Evolutionary conservation across 1,140 invertebrate genomes (phyloP).

Genomic region (Drosophila sturtevanti): DNA sequence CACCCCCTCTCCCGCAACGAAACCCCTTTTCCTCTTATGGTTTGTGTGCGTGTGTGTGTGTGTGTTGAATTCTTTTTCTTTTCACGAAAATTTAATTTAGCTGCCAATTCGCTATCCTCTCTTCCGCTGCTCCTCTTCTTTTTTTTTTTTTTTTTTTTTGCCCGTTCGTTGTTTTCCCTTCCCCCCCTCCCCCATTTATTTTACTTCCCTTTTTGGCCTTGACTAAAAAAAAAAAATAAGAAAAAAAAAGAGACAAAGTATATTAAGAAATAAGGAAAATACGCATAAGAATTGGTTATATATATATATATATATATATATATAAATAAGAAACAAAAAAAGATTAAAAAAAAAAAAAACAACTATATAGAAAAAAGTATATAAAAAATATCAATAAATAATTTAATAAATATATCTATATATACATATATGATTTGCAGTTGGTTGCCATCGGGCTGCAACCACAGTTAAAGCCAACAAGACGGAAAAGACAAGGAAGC

Average conservation of each 20-base stretch:
- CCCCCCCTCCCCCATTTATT: not conserved
- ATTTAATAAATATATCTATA: slow-evolving; percentile 7
- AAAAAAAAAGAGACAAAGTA: not conserved
- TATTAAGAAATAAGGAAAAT: not conserved
- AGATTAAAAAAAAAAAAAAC: not conserved
- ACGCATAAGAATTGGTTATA: no score
- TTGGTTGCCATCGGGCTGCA: slow-evolving; percentile 74
- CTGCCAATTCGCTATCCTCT: not conserved
- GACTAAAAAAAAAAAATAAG: not conserved
- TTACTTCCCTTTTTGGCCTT: not conserved
- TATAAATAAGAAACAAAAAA: not conserved
- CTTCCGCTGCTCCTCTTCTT: not conserved
- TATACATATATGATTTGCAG: slow-evolving; percentile 24
- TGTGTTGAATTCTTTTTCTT: not conserved
- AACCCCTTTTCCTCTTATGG: not conserved
- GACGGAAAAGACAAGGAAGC: slow-evolving; percentile 39
- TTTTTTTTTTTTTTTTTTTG: not conserved
- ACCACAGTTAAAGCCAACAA: slow-evolving; percentile 68
- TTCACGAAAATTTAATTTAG: no score
- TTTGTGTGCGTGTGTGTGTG: not conserved
- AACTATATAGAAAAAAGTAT: not conserved
- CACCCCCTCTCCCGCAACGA: not conserved
- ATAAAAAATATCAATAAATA: slow-evolving; percentile 2
- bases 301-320: no score
- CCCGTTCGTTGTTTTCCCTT: not conserved